phyloP scores from a whole-genome alignment of 1,140 invertebrate species.

The Ceratina japonica region DNA sequence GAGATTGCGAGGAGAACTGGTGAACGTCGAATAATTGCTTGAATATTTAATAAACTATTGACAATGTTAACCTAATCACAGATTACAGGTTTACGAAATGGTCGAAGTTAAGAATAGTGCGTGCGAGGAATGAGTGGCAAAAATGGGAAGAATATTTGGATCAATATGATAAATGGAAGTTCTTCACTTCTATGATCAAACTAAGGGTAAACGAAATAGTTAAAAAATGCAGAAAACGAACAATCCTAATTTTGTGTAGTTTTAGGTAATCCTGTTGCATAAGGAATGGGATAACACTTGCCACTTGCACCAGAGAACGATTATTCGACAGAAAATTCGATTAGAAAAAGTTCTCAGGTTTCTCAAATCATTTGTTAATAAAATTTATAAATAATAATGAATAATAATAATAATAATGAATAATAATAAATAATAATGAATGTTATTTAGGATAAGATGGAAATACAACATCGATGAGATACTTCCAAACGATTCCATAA shows the following conservation, averaged over 20 bases:
- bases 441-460: neutral
- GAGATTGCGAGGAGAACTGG: neutral
- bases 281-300: conserved; percentile 14
- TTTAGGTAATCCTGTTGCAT: neutral
- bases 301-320: conserved; percentile 12
- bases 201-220: neutral
- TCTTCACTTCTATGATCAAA: neutral
- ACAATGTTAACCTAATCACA: neutral
- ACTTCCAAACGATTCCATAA: neutral
- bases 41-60: neutral
- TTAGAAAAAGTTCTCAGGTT: conserved; percentile 2
- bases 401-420: no score
- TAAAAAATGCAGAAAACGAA: neutral
- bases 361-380: no score
- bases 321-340: neutral
- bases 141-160: neutral
- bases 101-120: neutral
- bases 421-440: no score
- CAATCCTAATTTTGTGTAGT: neutral
- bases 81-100: conserved; percentile 24
- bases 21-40: neutral
- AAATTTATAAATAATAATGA: no score
- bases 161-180: neutral
- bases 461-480: neutral
- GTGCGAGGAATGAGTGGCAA: neutral